Percentiles rank a stretch among this genome's conserved stretches.
Evolutionary conservation across 2,113 vertebrate genomes (phyloP).

Genomic region (Notechis scutatus): DNA sequence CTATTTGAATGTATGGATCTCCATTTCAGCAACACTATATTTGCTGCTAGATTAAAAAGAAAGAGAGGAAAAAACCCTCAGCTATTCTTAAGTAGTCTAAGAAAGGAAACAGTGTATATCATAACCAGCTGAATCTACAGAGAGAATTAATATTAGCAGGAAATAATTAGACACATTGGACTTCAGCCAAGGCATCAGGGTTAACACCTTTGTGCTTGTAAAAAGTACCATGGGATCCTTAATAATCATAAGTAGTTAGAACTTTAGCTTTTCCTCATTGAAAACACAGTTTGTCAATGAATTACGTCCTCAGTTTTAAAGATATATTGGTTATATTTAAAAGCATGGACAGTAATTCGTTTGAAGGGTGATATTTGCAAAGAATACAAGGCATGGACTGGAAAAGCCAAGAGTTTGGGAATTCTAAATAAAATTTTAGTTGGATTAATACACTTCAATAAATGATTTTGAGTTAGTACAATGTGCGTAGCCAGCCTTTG

Average conservation of each 20-base stretch:
- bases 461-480: neutral
- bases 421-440: neutral
- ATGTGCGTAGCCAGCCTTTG: neutral
- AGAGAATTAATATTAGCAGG: conserved; percentile 16
- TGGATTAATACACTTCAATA: neutral
- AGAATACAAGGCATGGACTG: neutral
- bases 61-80: neutral
- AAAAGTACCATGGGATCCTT: conserved; percentile 24
- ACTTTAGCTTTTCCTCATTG: neutral
- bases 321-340: neutral
- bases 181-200: conserved; percentile 32
- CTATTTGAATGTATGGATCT: neutral
- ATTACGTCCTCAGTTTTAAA: neutral
- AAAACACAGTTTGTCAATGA: conserved; percentile 10
- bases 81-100: conserved; percentile 14
- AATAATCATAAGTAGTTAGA: conserved; percentile 9
- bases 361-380: neutral
- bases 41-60: neutral
- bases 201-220: conserved; percentile 7
- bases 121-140: conserved; percentile 38
- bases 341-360: neutral
- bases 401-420: neutral
- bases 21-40: neutral
- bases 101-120: conserved; percentile 29
- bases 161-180: conserved; percentile 21